Evolutionary conservation across 2,797 vertebrate genomes (phyloP).

Genomic region (Macropodus opercularis): DNA sequence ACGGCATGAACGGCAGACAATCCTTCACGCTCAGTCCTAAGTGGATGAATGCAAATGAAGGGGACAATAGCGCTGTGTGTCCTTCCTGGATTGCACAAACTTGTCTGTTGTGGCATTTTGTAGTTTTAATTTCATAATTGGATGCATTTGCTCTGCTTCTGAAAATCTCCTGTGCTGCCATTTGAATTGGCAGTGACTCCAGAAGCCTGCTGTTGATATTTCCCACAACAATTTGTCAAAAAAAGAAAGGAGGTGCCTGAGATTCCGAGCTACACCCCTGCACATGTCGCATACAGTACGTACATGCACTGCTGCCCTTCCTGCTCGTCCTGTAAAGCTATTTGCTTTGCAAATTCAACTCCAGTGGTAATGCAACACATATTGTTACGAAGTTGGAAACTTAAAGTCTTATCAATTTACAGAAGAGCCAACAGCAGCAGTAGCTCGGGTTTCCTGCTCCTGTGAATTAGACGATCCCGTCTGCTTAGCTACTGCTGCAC

Average conservation of each 20-base stretch:
- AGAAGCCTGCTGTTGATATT: conserved; percentile 12
- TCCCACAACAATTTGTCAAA: conserved; percentile 20
- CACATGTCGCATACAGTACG: conserved; percentile 30
- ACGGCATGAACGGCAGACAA: neutral
- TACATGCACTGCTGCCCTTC: conserved; percentile 45
- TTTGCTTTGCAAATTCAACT: conserved; percentile 70
- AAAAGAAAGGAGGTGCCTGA: conserved; percentile 29
- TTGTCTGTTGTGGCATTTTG: conserved; percentile 7
- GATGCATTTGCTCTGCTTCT: conserved; percentile 16
- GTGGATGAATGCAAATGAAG: conserved; percentile 23
- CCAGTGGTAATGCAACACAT: conserved; percentile 42
- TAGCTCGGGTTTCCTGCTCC: conserved; percentile 26
- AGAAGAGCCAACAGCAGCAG: neutral
- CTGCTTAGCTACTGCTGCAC: conserved; percentile 24
- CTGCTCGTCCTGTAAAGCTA: conserved; percentile 41
- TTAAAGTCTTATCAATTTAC: conserved; percentile 6
- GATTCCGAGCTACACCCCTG: conserved; percentile 28
- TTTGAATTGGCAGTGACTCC: conserved; percentile 10
- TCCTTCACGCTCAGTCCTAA: conserved; percentile 2
- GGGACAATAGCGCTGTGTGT: conserved; percentile 11
- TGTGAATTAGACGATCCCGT: conserved; percentile 33
- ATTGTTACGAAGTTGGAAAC: conserved; percentile 27
- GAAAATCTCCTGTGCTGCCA: neutral
- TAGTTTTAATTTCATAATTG: conserved; percentile 2
- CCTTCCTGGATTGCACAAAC: conserved; percentile 16